Evolutionary conservation across 2,113 vertebrate species (phyloP).

Genomic region (Mormoops blainvillei): DNA sequence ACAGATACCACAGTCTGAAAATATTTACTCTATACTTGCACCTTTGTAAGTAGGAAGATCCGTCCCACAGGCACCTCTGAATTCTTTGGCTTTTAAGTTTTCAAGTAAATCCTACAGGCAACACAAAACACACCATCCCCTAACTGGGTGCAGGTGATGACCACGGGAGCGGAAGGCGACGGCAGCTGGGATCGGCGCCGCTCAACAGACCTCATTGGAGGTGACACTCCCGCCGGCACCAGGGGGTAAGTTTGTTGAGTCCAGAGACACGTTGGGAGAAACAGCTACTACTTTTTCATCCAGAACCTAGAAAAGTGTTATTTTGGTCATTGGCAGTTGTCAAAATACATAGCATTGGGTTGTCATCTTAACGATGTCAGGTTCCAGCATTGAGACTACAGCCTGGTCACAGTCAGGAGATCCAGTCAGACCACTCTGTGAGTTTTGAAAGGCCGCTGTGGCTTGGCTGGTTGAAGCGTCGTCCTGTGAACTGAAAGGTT

Average conservation of each 20-base stretch:
- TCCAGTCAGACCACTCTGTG: too few species aligned
- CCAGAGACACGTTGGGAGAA: background rate
- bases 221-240: background rate
- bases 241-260: background rate
- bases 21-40: background rate
- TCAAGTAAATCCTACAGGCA: background rate
- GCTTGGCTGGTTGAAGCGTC: too few species aligned
- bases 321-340: background rate
- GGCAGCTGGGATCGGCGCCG: too few species aligned
- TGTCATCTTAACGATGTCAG: background rate
- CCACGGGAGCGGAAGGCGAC: background rate
- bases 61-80: background rate
- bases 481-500: too few species aligned
- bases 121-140: background rate
- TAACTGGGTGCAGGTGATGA: background rate
- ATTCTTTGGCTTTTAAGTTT: background rate
- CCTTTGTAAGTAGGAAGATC: background rate
- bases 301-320: rapidly evolving
- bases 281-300: background rate
- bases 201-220: background rate
- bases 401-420: background rate
- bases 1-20: background rate
- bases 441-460: too few species aligned
- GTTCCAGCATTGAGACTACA: background rate
- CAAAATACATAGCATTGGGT: background rate